A percentile compares a stretch with the other conserved stretches of the same genome.
phyloP scores from a whole-genome alignment of 1,140 invertebrate species.

The Brachionus koreanus region DNA sequence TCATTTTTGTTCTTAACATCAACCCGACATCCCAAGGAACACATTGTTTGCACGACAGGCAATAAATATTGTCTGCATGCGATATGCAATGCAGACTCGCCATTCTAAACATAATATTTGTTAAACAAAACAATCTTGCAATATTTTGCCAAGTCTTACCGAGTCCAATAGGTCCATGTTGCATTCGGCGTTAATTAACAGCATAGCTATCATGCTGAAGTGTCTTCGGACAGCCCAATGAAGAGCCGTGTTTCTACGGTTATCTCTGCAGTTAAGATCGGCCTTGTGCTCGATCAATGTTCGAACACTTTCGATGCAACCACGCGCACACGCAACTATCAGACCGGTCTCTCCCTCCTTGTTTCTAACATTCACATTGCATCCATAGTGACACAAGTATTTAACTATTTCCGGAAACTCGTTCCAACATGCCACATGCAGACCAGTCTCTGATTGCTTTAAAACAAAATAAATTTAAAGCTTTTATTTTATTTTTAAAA shows the following conservation, averaged over 20 bases:
- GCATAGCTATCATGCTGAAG: constrained; percentile 71
- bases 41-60: constrained; percentile 69
- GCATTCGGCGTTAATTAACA: constrained; percentile 86
- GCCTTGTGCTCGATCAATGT: constrained; percentile 73
- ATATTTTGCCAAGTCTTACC: constrained; percentile 52
- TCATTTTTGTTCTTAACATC: constrained; percentile 66
- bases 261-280: constrained; percentile 70
- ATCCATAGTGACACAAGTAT: constrained; percentile 12
- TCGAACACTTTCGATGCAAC: constrained; percentile 68
- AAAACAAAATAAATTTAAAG: constrained; percentile 44
- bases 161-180: constrained; percentile 68
- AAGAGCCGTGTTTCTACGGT: constrained; percentile 63
- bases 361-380: constrained; percentile 32
- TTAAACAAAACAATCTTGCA: background rate
- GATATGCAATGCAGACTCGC: constrained; percentile 72
- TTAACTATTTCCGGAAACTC: constrained; percentile 61
- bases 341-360: constrained; percentile 60
- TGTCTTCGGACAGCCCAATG: constrained; percentile 65
- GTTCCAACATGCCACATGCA: constrained; percentile 64
- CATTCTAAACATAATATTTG: constrained; percentile 61
- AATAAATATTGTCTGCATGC: constrained; percentile 68
- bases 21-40: constrained; percentile 70
- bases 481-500: constrained; percentile 44
- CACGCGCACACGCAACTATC: constrained; percentile 62
- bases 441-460: constrained; percentile 62